Percentiles rank a stretch among this genome's conserved stretches.
Conservation (phyloP, 2,797 vertebrate species). For the Clarias laeviceps region DNA sequence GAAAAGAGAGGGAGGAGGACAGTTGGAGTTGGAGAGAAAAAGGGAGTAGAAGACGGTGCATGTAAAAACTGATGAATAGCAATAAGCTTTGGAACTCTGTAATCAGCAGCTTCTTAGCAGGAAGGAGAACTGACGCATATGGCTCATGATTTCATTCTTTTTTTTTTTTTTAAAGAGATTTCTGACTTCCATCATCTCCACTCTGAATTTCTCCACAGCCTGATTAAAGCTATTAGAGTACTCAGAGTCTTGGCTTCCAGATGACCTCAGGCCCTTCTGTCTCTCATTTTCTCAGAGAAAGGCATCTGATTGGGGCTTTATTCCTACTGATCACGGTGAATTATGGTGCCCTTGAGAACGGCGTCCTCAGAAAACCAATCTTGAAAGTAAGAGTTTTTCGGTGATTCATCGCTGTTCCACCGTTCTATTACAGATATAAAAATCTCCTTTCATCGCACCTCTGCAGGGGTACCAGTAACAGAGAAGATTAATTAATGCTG, state of each 20-base stretch:
- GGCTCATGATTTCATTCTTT: conserved; percentile 22
- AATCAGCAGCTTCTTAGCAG: conserved; percentile 52
- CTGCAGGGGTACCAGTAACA: conserved; percentile 51
- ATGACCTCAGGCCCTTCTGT: conserved; percentile 34
- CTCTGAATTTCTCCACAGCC: conserved; percentile 24
- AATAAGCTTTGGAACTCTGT: conserved; percentile 44
- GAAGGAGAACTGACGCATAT: conserved; percentile 15
- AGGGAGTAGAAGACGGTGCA: neutral
- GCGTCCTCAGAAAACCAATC: conserved; percentile 50
- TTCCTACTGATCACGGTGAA: conserved; percentile 51
- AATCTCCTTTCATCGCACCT: conserved; percentile 57
- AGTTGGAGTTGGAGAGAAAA: neutral
- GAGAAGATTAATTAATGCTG: conserved; percentile 59
- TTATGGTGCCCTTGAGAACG: conserved; percentile 57
- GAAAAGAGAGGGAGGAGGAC: neutral
- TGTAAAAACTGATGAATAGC: conserved; percentile 55
- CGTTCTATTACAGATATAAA: conserved; percentile 59
- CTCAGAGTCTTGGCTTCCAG: conserved; percentile 22
- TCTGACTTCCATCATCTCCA: conserved; percentile 36
- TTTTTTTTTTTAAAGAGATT: conserved; percentile 5
- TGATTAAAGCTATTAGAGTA: conserved; percentile 52
- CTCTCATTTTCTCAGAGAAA: conserved; percentile 15
- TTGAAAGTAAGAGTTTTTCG: conserved; percentile 39
- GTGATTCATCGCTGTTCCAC: conserved; percentile 53
- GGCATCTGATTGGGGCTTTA: conserved; percentile 51